Conservation (phyloP, 1,140 invertebrate species). For the Argopecten irradians region DNA sequence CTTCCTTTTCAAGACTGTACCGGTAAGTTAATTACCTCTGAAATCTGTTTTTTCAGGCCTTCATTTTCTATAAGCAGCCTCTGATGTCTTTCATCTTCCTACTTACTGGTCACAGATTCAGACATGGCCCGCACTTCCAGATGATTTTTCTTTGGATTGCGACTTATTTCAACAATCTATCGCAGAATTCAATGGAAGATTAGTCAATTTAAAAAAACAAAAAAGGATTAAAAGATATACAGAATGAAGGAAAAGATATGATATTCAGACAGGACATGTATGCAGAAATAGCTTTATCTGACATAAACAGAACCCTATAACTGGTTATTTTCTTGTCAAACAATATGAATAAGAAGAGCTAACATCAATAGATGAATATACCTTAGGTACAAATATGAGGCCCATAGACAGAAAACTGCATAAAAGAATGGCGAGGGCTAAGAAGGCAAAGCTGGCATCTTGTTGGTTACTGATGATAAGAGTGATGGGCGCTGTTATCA, state of each 20-base stretch:
- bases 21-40: conserved; percentile 83
- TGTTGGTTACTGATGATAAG: conserved; percentile 97
- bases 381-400: conserved; percentile 97
- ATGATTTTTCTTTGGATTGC: conserved; percentile 60
- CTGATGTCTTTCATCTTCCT: conserved; percentile 93
- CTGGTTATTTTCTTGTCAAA: neutral
- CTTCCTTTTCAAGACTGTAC: neutral
- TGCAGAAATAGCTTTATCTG: too few species aligned
- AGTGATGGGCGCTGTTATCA: conserved; percentile 97
- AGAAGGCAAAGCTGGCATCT: conserved; percentile 97
- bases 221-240: neutral
- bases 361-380: too few species aligned
- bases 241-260: too few species aligned
- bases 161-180: conserved; percentile 65
- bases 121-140: conserved; percentile 65
- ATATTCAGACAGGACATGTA: too few species aligned
- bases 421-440: conserved; percentile 95
- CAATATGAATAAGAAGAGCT: neutral
- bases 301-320: too few species aligned
- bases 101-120: conserved; percentile 92
- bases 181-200: neutral
- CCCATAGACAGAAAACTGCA: conserved; percentile 98
- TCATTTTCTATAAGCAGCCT: conserved; percentile 97
- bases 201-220: neutral
- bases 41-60: conserved; percentile 95